Base-by-base conservation (phyloP, 2,888 invertebrate genomes). In the Spodoptera exigua region DNA sequence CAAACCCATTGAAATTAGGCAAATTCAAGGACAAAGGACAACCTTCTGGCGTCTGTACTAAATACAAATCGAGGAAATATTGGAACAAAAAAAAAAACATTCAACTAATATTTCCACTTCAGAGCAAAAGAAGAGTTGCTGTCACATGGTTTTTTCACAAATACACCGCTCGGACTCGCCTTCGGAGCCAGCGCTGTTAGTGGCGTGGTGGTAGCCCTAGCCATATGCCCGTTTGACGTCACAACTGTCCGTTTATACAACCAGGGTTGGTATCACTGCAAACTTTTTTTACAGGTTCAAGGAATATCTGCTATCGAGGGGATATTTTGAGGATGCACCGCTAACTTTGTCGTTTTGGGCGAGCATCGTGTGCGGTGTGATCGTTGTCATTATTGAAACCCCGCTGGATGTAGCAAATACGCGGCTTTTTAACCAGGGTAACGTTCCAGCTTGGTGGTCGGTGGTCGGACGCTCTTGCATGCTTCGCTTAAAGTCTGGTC, bases 371-470 rank as follows among this genome's bases (percentile, higher is more conserved):
- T 96, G 97, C 78, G 98, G 98, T 34, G 91, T 97, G 58, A 95
- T 96, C 27, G 96, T 97, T 63, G 96, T 96, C 12, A 79, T 96
- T 41, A 95, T 96, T 70, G 98, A 98, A 96, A 97, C 97, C 1
- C 98, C 98, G 0, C 96, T 98, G 85, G 98, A 98, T 89, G 96
- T 98, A 9, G 95, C 98, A 61, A 96, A 97, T 64, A 98, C 98
- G 0, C 94, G 98, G 69, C 95, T 98, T 72, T 98, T 97, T 85
- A 98, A 98, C 88, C 98, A 98, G 96, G 97, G 97, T 96, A 94
- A 90, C 61, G 58, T 70, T 73, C 60, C 48, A 32, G 62, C 44
- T 32, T 36, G 57, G 51, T 65, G 59, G 17, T 43, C 51, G 48
- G 61, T 56, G 61, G 13, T 32, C 43, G 41, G 59, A 54, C 27